Evolutionary conservation across 2,888 invertebrate genomes (phyloP), one percentile per base, ranked within the genome.

Genomic region (Xanthorhoe designata): DNA sequence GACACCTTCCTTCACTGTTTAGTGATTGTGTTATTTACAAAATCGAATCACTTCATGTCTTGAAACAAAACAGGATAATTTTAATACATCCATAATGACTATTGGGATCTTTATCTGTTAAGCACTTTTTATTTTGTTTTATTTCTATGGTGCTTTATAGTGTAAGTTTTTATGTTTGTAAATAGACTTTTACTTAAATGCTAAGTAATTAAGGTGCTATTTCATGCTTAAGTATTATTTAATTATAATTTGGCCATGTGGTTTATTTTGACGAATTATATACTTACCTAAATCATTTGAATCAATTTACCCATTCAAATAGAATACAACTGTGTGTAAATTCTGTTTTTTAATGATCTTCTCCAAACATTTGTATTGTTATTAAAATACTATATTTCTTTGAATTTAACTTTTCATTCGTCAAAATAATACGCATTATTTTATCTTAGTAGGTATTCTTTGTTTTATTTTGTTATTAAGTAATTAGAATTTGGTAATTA

Each of bases 81-180:
- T 42, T 24, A 24, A 24, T 24, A 24, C 24, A 24, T 3, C 24
- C 24, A 24, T 24, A 24, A n/a, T 47, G 17, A 47, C 70, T 74
- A 24, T 24, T 4, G 24, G 24, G 64, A 62, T 58, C 70, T 60
- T 35, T 64, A 45, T 68, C 35, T 55, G 18, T 62, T 24, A 24
- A 24, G 77, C 81, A 80, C 82, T 32, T 32, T 84, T 81, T 83
- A 81, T 75, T 58, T 66, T 73, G 50, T 72, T 66, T 65, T 71
- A 59, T 73, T 75, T 69, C 68, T 73, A 68, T 73, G 79, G 81
- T 82, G 80, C 81, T 80, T 55, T 72, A 56, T 65, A 68, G 50
- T 61, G 5, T 66, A 62, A 63, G 64, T 62, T 47, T 47, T 58
- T 24, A 55, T 66, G 57, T 65, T 51, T 70, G 72, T 72, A 70